phyloP scores from a whole-genome alignment of 2,888 invertebrate genomes.

The Baronia brevicornis region DNA sequence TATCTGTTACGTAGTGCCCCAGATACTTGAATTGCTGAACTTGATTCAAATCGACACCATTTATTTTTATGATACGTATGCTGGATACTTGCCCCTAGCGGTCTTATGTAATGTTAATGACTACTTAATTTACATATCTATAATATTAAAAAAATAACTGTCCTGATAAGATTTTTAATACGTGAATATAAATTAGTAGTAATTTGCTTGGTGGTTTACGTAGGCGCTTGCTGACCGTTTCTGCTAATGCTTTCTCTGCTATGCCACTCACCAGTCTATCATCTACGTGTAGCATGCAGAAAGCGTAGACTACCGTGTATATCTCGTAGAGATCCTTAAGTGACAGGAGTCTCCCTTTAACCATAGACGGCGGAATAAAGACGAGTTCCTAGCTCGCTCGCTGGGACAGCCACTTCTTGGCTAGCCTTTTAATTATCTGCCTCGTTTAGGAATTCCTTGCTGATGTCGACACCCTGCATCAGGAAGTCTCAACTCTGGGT shows the following conservation, averaged over 20 bases:
- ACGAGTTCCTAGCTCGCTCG: conserved; percentile 2
- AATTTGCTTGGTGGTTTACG: neutral
- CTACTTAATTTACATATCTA: too few relatives aligned
- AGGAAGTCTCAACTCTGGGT: neutral
- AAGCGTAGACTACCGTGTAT: neutral
- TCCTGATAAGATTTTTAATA: too few relatives aligned
- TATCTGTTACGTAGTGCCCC: too few relatives aligned
- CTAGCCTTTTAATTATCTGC: neutral
- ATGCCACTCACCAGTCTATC: neutral
- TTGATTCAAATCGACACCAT: too few relatives aligned
- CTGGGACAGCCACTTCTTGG: conserved; percentile 2
- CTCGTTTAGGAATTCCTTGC: conserved; percentile 2
- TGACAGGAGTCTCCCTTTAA: neutral
- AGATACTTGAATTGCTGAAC: too few relatives aligned
- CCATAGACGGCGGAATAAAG: neutral
- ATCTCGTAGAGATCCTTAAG: neutral
- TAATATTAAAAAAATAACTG: too few relatives aligned
- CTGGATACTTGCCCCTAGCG: too few relatives aligned
- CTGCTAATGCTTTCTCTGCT: neutral
- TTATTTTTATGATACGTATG: too few relatives aligned
- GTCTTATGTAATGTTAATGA: too few relatives aligned
- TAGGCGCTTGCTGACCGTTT: too few relatives aligned
- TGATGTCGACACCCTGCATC: neutral
- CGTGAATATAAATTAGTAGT: too few relatives aligned
- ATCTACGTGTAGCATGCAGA: too few relatives aligned